Evolutionary conservation across 2,797 vertebrate genomes (phyloP), one percentile per base, ranked within the genome.

Genomic region (Notolabrus celidotus): DNA sequence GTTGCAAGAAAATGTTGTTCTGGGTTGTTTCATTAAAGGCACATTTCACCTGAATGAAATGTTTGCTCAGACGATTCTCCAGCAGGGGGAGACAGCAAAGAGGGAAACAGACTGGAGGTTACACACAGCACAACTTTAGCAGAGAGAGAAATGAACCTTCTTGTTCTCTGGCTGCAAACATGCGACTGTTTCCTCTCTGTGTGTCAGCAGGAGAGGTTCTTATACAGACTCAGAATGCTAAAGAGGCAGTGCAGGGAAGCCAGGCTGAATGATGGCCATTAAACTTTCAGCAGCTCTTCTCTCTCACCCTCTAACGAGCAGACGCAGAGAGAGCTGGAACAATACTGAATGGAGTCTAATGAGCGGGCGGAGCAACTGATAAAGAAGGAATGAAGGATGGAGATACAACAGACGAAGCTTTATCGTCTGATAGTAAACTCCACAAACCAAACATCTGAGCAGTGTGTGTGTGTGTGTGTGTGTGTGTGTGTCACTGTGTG

Each of bases 221-320:
- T 34, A 14, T 4, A 36, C 34, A 11, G 2, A 36, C 3, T 12
- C 34, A 11, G 34, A 12, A 36, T 12, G 12, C 20, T 22, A 6
- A 22, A 46, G 20, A 46, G 46, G 43, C 43, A 5, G 20, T 6
- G 19, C 43, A 42, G n/a, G 46, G 42, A 56, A 80, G 47, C 43
- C 56, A 22, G 34, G 61, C 63, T 34, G 27, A 61, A 25, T 15
- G 36, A 59, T 43, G 57, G 45, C 7, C 25, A 86, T 83, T 85
- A 86, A 79, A 82, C 57, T 79, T 88, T 86, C 80, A 87, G 65
- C 59, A 84, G 57, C 51, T n/a, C 31, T 36, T 84, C 67, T 80
- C 74, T 60, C 67, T 77, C 46, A 72, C 60, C 22, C 33, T 22
- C 53, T 23, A 64, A 11, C 51, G 63, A 73, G 54, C 34, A 9